A percentile compares a stretch with the other conserved stretches of the same genome.
Evolutionary conservation across 2,888 invertebrate genomes (phyloP).

Genomic region (Clunio marinus): DNA sequence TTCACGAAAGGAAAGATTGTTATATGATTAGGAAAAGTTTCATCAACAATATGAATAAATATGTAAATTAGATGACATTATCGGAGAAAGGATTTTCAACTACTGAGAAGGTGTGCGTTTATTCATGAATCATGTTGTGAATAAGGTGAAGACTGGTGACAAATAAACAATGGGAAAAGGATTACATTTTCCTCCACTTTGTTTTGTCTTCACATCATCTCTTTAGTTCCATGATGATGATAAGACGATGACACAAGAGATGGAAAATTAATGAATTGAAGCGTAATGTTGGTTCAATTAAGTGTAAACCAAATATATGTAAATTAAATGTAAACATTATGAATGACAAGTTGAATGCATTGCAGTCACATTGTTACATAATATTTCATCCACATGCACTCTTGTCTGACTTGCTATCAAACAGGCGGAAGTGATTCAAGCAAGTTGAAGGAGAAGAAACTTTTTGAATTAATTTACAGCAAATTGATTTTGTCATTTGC

Average conservation of each 20-base stretch:
- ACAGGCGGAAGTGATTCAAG: not conserved
- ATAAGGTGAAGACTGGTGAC: conserved; percentile 1
- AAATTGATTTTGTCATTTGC: conserved; percentile 10
- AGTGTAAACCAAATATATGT: conserved; percentile 31
- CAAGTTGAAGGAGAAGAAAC: not conserved
- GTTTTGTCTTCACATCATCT: not conserved
- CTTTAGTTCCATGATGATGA: not conserved
- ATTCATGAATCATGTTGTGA: not conserved
- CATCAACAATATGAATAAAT: too few relatives aligned
- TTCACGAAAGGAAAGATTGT: conserved; percentile 6
- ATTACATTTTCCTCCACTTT: not conserved
- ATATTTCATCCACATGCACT: conserved; percentile 9
- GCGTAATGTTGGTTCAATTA: conserved; percentile 34
- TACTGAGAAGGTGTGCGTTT: not conserved
- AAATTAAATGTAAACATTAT: conserved; percentile 33
- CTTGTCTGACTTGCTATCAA: not conserved
- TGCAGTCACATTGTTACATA: conserved; percentile 15
- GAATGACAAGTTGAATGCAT: not conserved
- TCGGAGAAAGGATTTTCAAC: not conserved
- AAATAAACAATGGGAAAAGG: conserved; percentile 28
- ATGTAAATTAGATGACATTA: conserved; percentile 27
- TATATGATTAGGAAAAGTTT: conserved; percentile 24
- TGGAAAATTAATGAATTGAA: conserved; percentile 34
- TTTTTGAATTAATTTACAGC: conserved; percentile 10
- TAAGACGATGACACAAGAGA: conserved; percentile 6